Evolutionary conservation across 1,140 invertebrate species (phyloP), one percentile per base, ranked within the genome.

Genomic region (Microvelia longipes): DNA sequence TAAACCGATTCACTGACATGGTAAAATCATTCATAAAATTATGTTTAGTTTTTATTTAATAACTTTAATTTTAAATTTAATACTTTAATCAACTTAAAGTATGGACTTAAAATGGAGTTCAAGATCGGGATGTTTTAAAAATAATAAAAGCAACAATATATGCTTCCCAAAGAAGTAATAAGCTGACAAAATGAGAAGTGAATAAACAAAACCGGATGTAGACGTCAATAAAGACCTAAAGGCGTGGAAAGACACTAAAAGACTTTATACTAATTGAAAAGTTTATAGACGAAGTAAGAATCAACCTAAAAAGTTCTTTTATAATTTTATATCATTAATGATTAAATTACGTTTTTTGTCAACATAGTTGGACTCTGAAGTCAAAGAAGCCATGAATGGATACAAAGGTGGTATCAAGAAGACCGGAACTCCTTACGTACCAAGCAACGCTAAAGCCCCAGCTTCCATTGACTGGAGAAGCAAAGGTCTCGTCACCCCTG

Each of bases 401-500:
- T 5, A 5, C 19, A 50, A 50, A 50, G 35, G 35, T 19, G 19
- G 5, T 5, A 19, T 19, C 19, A 50, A 50, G 35, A 50, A 50
- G 35, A 50, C 35, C 35, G 35, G 35, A 50, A 19, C 19, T 11
- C 35, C 35, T 5, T 50, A 50, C 19, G 35, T 50, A 11, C 5
- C 5, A 11, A 19, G 19, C 19, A 19, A 19, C 5, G 19, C 5
- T 5, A 19, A 5, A 50, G 35, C 25, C 5, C 5, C 61, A 14
- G 67, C 11, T 14, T 28, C 79, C 14, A 87, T 97, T 70, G 71
- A 71, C 61, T 71, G 68, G 71, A 69, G 68, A 50, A 24, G 11
- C 2, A 64, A 66, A 26, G 68, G 68, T 28, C 62, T 29, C 28
- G 94, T 98, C 25, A 98, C 94, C 27, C 83, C 83, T 1, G 85